phyloP scores from a whole-genome alignment of 2,888 invertebrate genomes.

The Slavum lentiscoides region DNA sequence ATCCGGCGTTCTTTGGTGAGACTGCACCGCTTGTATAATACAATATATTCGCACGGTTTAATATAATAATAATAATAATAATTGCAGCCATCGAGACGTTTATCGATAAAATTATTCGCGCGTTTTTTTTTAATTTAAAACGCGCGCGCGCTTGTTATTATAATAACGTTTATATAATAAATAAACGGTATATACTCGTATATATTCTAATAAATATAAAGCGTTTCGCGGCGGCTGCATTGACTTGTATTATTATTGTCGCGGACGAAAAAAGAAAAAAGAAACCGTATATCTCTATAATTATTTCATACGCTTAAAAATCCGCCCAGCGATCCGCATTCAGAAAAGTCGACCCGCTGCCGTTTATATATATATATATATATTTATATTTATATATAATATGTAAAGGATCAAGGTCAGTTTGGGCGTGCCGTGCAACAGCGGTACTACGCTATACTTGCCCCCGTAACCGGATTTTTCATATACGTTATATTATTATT shows the following conservation, averaged over 20 bases:
- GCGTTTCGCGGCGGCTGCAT: not conserved
- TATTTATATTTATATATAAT: not conserved
- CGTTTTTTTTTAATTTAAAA: no score
- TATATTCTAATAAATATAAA: not conserved
- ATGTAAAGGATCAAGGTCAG: constrained; percentile 47
- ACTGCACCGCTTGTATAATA: no score
- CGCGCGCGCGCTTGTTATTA: no score
- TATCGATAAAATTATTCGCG: no score
- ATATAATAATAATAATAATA: no score
- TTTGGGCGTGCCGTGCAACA: constrained; percentile 38
- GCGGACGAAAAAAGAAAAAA: not conserved
- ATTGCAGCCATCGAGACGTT: no score
- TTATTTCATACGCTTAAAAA: constrained; percentile 36
- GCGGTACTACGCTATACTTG: constrained; percentile 16
- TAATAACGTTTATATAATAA: not conserved
- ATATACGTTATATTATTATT: constrained; percentile 9
- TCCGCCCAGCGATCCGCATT: constrained; percentile 37
- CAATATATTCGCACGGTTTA: no score
- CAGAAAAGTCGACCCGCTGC: constrained; percentile 40
- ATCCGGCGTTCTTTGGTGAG: no score
- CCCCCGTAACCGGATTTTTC: constrained; percentile 45
- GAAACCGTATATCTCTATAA: not conserved
- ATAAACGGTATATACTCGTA: no score
- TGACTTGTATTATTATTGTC: constrained; percentile 22
- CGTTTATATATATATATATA: not conserved